These are phyloP conservation scores for Tetranychus cinnabarinus DNA, from an alignment of 1,140 invertebrate species.

Conservation along the genomic window DNA sequence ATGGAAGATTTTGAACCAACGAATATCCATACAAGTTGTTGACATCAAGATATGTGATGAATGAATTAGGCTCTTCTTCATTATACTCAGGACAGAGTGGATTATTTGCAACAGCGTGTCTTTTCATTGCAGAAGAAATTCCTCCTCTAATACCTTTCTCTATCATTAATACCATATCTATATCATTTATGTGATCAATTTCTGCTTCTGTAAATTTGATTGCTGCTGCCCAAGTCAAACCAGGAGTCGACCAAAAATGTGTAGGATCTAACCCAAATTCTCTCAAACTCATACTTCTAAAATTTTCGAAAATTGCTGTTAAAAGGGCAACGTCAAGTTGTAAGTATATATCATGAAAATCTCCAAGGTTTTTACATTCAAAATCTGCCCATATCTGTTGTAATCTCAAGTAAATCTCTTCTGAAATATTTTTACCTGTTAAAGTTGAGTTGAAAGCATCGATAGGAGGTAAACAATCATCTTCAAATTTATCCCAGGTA, in stretches of 20 bases:
- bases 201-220: background rate
- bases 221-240: background rate
- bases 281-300: background rate
- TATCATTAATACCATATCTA: background rate
- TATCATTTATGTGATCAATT: background rate
- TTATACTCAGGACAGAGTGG: too few relatives aligned
- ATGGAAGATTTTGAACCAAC: too few relatives aligned
- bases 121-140: background rate
- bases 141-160: constrained; percentile 5
- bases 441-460: background rate
- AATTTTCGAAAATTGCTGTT: background rate
- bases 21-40: too few relatives aligned
- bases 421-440: background rate
- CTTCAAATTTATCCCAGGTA: background rate
- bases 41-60: too few relatives aligned
- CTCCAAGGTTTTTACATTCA: background rate
- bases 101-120: background rate
- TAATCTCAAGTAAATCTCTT: background rate
- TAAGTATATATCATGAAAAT: background rate
- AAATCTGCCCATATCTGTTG: background rate
- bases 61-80: too few relatives aligned
- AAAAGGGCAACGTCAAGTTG: background rate
- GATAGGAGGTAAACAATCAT: background rate
- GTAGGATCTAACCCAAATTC: background rate
- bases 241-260: background rate